Base-by-base conservation (phyloP, 2,113 vertebrate species). In the Herpetotheres cachinnans region DNA sequence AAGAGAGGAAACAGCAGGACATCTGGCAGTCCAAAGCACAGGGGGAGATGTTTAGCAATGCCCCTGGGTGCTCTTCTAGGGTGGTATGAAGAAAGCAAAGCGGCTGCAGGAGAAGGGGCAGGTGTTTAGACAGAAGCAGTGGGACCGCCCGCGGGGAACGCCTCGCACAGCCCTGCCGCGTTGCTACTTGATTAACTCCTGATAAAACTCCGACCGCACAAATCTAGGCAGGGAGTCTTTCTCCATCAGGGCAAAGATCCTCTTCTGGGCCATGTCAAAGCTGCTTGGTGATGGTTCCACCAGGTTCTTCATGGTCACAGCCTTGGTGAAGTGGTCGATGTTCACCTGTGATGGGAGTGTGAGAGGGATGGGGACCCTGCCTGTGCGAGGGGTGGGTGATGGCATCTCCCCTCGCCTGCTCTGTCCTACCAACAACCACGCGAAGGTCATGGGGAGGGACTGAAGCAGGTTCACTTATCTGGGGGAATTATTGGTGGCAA, bases 221-320 rank as follows among this genome's bases (percentile, higher is more conserved):
- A 99, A 99, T 92, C 99, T 99, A 26, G 98, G 98, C 34, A 99
- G 99, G 27, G 99, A 99, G 97, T 99, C 99, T 95, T 99, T 99
- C 97, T 99, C 99, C 99, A 99, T 99, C 97, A 99, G 98, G 90
- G 98, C 98, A 55, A 98, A 98, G 97, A 99, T 98, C 80, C 98
- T 98, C 94, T 99, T 99, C 98, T 99, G 99, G 80, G 99, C 99
- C 98, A 99, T 94, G 44, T 99, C 99, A 87, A 99, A 99, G 96
- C 98, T 99, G 58, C 87, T 71, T 8, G 97, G 73, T 21, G 99
- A 99, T 7, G 99, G 99, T 29, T 99, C 98, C 93, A 98, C 98
- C 98, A 99, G 98, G 97, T 99, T 99, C 97, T 99, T 99, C 98
- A 99, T 96, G 58, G 99, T 99, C 95, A 99, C 93, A 7, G 98